A percentile compares a stretch with the other conserved stretches of the same genome.
phyloP scores from a whole-genome alignment of 23 tunicate species.

The Trididemnum miniatum region DNA sequence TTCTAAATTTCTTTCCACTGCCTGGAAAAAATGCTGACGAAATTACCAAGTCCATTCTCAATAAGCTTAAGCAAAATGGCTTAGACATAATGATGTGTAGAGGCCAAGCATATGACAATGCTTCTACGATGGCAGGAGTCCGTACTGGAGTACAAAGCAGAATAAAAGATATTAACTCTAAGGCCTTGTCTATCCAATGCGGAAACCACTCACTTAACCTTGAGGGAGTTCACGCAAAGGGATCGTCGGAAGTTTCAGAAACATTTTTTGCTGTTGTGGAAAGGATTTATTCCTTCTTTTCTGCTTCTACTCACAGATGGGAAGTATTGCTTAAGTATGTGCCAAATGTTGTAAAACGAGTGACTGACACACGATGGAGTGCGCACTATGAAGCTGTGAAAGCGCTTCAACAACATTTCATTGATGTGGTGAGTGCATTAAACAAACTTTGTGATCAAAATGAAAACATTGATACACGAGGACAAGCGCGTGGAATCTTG shows the following conservation, averaged over 20 bases:
- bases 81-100: conserved; percentile 35
- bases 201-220: conserved; percentile 29
- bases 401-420: conserved; percentile 22
- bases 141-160: conserved; percentile 35
- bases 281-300: conserved; percentile 24
- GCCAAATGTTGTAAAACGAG: conserved; percentile 19
- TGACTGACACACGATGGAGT: conserved; percentile 31
- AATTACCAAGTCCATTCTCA: conserved; percentile 33
- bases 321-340: conserved; percentile 27
- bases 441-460: conserved; percentile 30
- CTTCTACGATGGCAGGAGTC: conserved; percentile 38
- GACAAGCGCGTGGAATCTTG: conserved; percentile 32
- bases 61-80: conserved; percentile 36
- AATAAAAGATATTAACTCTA: conserved; percentile 23
- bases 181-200: conserved; percentile 18
- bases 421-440: conserved; percentile 29
- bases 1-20: conserved; percentile 37
- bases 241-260: conserved; percentile 28
- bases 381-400: conserved; percentile 28
- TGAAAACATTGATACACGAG: conserved; percentile 35
- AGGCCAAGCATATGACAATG: conserved; percentile 39
- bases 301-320: conserved; percentile 28
- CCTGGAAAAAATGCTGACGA: conserved; percentile 27
- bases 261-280: conserved; percentile 23
- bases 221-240: conserved; percentile 34